phyloP scores from a whole-genome alignment of 2,797 vertebrate genomes.

The Sebastes elongatus region DNA sequence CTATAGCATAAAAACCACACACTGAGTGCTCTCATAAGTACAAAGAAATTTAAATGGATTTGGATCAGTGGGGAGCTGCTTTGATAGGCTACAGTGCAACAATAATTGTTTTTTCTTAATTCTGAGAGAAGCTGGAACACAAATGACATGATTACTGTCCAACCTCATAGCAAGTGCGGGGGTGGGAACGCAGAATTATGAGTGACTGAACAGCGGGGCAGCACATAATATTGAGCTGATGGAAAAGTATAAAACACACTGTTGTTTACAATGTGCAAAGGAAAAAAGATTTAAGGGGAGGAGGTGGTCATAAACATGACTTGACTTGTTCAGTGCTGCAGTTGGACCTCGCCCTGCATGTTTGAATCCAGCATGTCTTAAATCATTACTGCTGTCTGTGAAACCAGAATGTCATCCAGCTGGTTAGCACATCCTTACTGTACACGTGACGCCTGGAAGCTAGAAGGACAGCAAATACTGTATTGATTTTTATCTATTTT shows the following conservation, averaged over 20 bases:
- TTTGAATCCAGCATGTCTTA: background rate
- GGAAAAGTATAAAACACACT: background rate
- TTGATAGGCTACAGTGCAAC: background rate
- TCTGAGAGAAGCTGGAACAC: background rate
- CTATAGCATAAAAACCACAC: background rate
- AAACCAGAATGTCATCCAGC: background rate
- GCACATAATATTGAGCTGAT: background rate
- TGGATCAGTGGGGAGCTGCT: background rate
- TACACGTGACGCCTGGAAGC: too few species aligned
- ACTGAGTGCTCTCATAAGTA: conserved; percentile 6
- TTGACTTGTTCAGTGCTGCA: background rate
- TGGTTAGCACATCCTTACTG: background rate
- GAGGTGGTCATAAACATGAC: background rate
- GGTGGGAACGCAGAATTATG: too few species aligned
- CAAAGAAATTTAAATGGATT: background rate
- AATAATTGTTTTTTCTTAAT: background rate
- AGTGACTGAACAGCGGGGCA: too few species aligned
- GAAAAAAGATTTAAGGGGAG: background rate
- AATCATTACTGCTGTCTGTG: background rate
- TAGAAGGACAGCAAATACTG: background rate
- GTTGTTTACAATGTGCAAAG: background rate
- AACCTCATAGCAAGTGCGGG: background rate
- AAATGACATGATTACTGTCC: background rate
- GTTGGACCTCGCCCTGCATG: background rate
- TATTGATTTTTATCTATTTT: background rate